Evolutionary conservation across 2,113 vertebrate genomes (phyloP), one percentile per base, ranked within the genome.

Genomic region (Pelmatolapia mariae): DNA sequence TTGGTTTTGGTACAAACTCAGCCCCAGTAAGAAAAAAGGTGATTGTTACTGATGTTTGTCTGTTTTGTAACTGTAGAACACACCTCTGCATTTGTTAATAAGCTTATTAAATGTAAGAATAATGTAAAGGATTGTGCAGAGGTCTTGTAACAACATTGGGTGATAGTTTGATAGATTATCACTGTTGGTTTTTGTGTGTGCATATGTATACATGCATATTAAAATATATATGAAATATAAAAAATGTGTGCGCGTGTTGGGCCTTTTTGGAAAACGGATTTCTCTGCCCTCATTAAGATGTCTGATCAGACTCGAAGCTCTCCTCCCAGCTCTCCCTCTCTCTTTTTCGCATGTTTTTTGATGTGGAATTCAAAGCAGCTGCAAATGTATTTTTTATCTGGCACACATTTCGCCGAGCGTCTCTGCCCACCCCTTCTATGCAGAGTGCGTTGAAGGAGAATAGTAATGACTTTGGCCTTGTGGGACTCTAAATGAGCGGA

Each of bases 361-460:
- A 98, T 97, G 97, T 97, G 50, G 90, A 97, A 98, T 97, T 98
- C 97, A 98, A 98, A 98, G 98, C 92, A 89, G 71, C 96, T 97
- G 97, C 97, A 97, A 96, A 97, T 98, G 94, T 95, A 92, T 96
- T 96, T 98, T 98, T 98, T 97, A 98, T 98, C 97, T 97, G 92
- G 96, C 95, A 33, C 97, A 90, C 90, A 93, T 95, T 97, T 97
- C 96, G 96, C 97, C 93, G 93, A 96, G 97, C 89, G 33, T 80
- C 29, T 43, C 85, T 86, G 90, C 87, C 79, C 89, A 54, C 95
- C 96, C 95, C 97, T 94, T 95, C 97, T 91, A 97, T 97, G 97
- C 97, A 98, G 97, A 98, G 97, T 96, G 97, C 90, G 97, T 96
- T 96, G 97, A 97, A 97, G 98, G 97, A 95, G 98, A 98, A 98